Conservation (phyloP, 2,113 vertebrate genomes). For the Paedocypris sp. region DNA sequence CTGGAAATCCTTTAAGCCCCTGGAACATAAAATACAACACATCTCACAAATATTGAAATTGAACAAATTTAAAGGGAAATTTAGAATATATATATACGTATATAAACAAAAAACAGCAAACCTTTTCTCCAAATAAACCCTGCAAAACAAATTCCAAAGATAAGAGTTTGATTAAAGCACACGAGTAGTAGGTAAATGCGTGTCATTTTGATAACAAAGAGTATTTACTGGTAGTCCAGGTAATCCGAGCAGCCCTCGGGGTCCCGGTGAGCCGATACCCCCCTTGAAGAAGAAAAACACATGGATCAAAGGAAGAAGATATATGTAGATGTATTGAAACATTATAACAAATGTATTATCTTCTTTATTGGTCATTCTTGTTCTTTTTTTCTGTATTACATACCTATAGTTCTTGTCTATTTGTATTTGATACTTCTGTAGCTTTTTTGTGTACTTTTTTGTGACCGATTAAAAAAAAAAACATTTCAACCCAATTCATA, state of each 20-base stretch:
- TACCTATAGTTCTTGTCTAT: too few species aligned
- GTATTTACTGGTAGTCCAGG: slow-evolving; percentile 65
- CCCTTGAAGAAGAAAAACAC: slow-evolving; percentile 52
- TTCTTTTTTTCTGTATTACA: too few species aligned
- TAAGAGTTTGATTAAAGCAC: too few species aligned
- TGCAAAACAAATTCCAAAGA: too few species aligned
- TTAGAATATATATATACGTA: background rate
- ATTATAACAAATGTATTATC: background rate
- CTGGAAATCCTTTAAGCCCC: slow-evolving; percentile 74
- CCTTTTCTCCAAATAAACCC: slow-evolving; percentile 71
- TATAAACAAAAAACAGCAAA: slow-evolving; percentile 42
- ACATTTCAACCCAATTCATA: too few species aligned
- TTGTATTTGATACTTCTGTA: too few species aligned
- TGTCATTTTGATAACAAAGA: background rate
- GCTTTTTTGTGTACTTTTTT: too few species aligned
- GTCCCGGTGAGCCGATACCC: slow-evolving; percentile 54
- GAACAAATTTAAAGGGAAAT: too few species aligned
- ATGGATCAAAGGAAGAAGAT: background rate
- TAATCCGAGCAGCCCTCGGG: slow-evolving; percentile 53
- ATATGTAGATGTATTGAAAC: background rate
- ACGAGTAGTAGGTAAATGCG: too few species aligned
- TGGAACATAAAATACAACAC: slow-evolving; percentile 31
- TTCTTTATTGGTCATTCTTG: background rate
- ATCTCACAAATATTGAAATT: too few species aligned
- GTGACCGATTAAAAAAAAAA: background rate